Base-by-base conservation (phyloP, 2,888 invertebrate genomes). In the Galerucella calmariensis region DNA sequence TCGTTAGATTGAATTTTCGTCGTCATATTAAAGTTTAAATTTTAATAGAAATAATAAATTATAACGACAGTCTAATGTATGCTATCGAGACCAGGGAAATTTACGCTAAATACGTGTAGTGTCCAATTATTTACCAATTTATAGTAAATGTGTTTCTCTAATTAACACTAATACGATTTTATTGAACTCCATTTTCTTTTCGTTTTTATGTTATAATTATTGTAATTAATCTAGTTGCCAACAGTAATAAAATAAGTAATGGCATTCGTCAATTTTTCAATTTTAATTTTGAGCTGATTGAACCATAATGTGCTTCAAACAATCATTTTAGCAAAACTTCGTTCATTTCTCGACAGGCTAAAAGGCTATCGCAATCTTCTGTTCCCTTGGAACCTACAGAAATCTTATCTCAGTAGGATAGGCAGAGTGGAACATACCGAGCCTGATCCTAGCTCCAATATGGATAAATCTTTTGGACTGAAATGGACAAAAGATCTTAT, bases 131-230 rank as follows among this genome's bases (percentile, higher is more conserved):
- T 56, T 56, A 16, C 56, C 56, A 56, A 56, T 56, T 56, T 56
- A 20, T 56, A 9, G 56, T 16, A 56, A 69, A 61, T 61, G 46
- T 24, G 56, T 69, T 61, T 69, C 69, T 59, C 27, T 69, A 69
- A 69, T 69, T 69, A 69, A 69, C 59, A 48, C 69, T 69, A 69
- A 69, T 69, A 61, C 61, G 46, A 68, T 68, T 68, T 68, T 68
- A 68, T 68, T 51, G 51, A 8, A 51, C 51, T 51, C 51, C 51
- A 51, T 51, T 51, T 51, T 51, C 1, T 51, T 14, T n/a, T 8
- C 51, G 56, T 16, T 56, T 56, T 20, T 56, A 56, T 56, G 56
- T 16, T 16, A 56, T 56, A 56, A 56, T 56, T 56, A 56, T 56
- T 56, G 56, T 56, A 56, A 56, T 56, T 56, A 56, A 20, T 56